A percentile compares a stretch with the other conserved stretches of the same genome.
These are phyloP conservation scores for Lasioglossum zephyrum DNA, from an alignment of 2,888 invertebrate species.

Conservation along the genomic window DNA sequence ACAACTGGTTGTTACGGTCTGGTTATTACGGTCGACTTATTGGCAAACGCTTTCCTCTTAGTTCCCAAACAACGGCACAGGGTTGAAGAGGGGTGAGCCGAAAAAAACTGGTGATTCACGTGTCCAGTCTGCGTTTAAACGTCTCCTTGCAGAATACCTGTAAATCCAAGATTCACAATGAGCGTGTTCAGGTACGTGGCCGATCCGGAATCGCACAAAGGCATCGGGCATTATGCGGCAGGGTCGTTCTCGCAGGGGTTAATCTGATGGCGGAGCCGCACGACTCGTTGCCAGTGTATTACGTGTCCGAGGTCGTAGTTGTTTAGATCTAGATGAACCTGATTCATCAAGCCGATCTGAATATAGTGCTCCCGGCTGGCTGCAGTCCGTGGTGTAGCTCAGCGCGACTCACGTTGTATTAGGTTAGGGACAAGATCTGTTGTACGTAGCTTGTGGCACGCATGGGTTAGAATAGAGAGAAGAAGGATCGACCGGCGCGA, in stretches of 20 bases:
- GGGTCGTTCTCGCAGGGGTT: constrained; percentile 41
- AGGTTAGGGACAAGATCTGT: constrained; percentile 80
- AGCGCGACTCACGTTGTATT: constrained; percentile 79
- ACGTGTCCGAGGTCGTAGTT: constrained; percentile 66
- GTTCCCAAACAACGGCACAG: background rate
- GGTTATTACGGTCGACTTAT: background rate
- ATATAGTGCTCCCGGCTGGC: constrained; percentile 57
- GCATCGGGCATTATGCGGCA: constrained; percentile 26
- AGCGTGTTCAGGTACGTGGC: constrained; percentile 1
- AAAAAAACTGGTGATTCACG: background rate
- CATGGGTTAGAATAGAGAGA: constrained; percentile 76
- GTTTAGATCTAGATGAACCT: constrained; percentile 80
- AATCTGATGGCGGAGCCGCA: constrained; percentile 40
- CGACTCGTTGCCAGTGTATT: constrained; percentile 62
- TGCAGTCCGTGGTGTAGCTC: constrained; percentile 67
- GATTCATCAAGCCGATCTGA: constrained; percentile 80
- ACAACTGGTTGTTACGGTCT: background rate
- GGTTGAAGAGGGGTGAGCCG: background rate
- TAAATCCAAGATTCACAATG: background rate
- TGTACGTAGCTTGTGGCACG: constrained; percentile 70
- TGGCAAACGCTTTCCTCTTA: background rate
- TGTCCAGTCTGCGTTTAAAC: constrained; percentile 7
- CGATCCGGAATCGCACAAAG: constrained; percentile 9
- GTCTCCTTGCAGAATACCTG: background rate
- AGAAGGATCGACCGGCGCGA: constrained; percentile 39